Evolutionary conservation across 1,140 invertebrate genomes (phyloP), one percentile per base, ranked within the genome.

Genomic region (Dolichoris vasculosae): DNA sequence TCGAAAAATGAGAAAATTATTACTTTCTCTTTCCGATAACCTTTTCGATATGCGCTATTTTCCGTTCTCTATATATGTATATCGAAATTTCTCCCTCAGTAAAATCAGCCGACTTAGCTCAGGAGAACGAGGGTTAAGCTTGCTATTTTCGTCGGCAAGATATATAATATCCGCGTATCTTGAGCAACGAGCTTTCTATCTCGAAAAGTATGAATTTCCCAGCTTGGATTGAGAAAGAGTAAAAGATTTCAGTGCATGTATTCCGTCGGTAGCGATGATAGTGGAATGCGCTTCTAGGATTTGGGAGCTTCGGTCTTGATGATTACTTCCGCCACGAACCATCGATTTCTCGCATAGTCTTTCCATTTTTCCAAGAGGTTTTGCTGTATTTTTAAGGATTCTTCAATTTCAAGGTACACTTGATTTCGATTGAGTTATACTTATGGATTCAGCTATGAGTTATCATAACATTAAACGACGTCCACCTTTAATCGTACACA

Each of bases 281-380:
- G 79, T 35, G 59, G 35, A 80, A 64, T 80, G 38, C 40, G 59
- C 40, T 48, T 32, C 4, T 35, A 26, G 76, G 77, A 78, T 80
- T 85, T 63, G 46, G 59, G 15, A 38, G 67, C 48, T 85, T 84
- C 46, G 35, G 46, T 69, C 17, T 75, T 69, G 38, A 85, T 85
- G 83, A 85, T 85, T 85, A 85, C 83, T 85, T 85, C 67, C 67
- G 77, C 43, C 77, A 59, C 59, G 30, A 38, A 51, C 43, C 63
- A 7, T 40, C 43, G 43, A 51, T 63, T 26, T 17, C 76, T 35
- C 17, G 32, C 35, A 63, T 73, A 82, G 67, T 82, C 75, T 67
- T 83, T 76, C 55, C 69, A 51, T 75, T 82, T 82, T 75, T 43
- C 38, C 67, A 20, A 23, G 3, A 6, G 69, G 32, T 73, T 73